Evolutionary conservation across 2,113 vertebrate genomes (phyloP), one percentile per base, ranked within the genome.

Genomic region (Casuarius casuarius): DNA sequence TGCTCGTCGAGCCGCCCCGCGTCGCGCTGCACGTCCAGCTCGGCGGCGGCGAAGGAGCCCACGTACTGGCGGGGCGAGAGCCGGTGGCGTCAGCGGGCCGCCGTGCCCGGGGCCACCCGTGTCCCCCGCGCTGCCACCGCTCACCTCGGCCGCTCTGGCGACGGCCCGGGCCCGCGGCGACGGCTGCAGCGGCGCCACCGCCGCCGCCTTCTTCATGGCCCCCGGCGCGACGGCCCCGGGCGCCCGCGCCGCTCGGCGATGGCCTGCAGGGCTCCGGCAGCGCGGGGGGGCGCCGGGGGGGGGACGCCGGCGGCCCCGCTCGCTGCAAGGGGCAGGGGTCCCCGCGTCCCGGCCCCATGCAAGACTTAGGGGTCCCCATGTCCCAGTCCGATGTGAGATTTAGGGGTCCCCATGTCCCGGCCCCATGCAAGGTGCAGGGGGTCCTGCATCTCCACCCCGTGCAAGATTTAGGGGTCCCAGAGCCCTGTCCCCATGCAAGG

Each of bases 31-130:
- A 98, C 95, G 67, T 98, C 98, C 86, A 95, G 40, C 94, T 99
- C 98, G 4, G 99, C 99, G 96, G 99, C 98, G 4, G 78, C 78
- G 94, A 99, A 99, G 52, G 99, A 99, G 65, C 99, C 99, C 91
- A 99, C 98, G 0, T 99, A 99, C 99, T 99, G 94, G 5, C 87
- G 28, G 44, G 7, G n/a, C 9, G 23, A 40, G 22, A 28, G 7
- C 18, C 73, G 13, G 26, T 6, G 19, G 0, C 38, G 49, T 89
- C 76, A 93, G 62, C 42, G 38, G 10, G 9, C 22, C 28, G 12
- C 13, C 49, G 1, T 2, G 1, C 3, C 40, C 38, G 38, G 38
- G 38, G 38, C 38, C 38, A 6, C 38, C 38, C 38, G 38, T 38
- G 38, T 38, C 38, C 38, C 38, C 38, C 46, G 52, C 25, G 38